Conservation (phyloP, 2,113 vertebrate species). For the Myodes glareolus region DNA sequence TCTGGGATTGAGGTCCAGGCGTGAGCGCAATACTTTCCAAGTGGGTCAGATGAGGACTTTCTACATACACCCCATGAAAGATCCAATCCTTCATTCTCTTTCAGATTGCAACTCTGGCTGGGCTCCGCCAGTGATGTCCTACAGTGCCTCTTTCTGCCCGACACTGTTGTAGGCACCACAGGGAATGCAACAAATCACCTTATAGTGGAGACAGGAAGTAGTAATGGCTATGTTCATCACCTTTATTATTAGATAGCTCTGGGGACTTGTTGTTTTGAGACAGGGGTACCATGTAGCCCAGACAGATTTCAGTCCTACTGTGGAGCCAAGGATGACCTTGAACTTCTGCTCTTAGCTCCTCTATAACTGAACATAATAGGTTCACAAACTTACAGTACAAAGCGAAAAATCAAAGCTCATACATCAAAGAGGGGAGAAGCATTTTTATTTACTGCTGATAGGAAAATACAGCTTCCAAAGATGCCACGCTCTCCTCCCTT, state of each 20-base stretch:
- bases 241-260: background rate
- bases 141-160: background rate
- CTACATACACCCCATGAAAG: background rate
- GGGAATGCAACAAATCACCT: background rate
- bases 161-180: background rate
- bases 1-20: constrained; percentile 61
- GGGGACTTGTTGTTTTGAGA: background rate
- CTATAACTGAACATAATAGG: background rate
- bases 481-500: background rate
- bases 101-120: background rate
- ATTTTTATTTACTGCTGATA: background rate
- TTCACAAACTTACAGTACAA: background rate
- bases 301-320: background rate
- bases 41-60: constrained; percentile 38
- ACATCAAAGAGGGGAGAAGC: background rate
- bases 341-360: background rate
- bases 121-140: background rate
- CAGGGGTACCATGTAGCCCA: background rate
- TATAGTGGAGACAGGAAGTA: background rate
- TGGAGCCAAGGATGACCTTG: background rate
- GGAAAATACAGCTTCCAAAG: background rate
- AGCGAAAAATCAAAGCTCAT: background rate
- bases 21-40: constrained; percentile 52
- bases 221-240: background rate
- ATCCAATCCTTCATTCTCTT: background rate